Evolutionary conservation across 2,888 invertebrate species (phyloP).

Genomic region (Agriotes lineatus): DNA sequence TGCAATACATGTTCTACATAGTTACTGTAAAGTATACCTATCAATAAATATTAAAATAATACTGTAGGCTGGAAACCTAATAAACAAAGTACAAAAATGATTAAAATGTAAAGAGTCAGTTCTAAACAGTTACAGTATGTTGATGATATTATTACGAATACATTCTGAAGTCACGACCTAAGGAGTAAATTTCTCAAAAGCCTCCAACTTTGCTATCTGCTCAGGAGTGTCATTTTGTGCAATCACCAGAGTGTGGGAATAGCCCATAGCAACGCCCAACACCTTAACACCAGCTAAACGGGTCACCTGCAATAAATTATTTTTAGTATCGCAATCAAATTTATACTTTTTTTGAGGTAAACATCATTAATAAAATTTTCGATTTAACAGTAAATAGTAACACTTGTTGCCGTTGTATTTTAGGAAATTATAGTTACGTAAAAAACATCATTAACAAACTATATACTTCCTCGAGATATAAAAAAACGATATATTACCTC

Average conservation of each 20-base stretch:
- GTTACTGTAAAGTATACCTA: slow-evolving; percentile 24
- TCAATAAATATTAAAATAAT: slow-evolving; percentile 39
- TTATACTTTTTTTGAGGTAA: no score
- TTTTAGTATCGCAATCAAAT: no score
- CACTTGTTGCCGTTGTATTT: no score
- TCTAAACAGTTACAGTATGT: slow-evolving; percentile 12
- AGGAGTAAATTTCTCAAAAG: slow-evolving; percentile 69
- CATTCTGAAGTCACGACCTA: slow-evolving; percentile 35
- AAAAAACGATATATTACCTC: slow-evolving; percentile 71
- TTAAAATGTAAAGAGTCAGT: slow-evolving; percentile 14
- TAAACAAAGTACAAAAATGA: slow-evolving; percentile 36
- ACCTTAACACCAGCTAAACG: slow-evolving; percentile 82
- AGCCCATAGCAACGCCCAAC: slow-evolving; percentile 85
- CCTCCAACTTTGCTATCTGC: slow-evolving; percentile 72
- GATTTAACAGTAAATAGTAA: no score
- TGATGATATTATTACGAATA: slow-evolving; percentile 11
- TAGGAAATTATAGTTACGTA: no score
- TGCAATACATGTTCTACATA: slow-evolving; percentile 23
- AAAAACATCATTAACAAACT: not conserved
- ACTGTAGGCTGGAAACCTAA: slow-evolving; percentile 32
- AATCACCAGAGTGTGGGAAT: slow-evolving; percentile 84
- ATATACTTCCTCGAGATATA: no score
- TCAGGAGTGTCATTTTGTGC: slow-evolving; percentile 75
- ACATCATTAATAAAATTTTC: no score
- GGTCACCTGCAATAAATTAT: slow-evolving; percentile 64